Conservation (phyloP, 2,888 invertebrate genomes). For the Rhabditoides inermis region DNA sequence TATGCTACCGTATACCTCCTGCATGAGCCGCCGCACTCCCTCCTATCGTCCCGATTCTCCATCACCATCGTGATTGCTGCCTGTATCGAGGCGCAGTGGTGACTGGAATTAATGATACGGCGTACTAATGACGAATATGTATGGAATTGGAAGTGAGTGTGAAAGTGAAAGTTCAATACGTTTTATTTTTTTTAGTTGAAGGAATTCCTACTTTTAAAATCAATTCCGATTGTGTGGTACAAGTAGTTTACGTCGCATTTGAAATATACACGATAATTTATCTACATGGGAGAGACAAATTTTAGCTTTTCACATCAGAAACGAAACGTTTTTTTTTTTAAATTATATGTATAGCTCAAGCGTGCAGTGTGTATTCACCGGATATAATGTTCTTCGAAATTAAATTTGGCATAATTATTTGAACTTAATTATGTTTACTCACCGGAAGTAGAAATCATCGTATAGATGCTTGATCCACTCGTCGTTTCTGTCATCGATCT, state of each 20-base stretch:
- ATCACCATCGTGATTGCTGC: conserved; percentile 47
- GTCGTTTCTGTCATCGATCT: conserved; percentile 24
- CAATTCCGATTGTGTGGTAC: not conserved
- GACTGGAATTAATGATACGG: conserved; percentile 13
- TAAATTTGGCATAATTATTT: too few relatives aligned
- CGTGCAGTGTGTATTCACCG: too few relatives aligned
- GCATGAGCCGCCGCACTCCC: not conserved
- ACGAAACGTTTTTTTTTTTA: not conserved
- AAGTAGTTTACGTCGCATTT: not conserved
- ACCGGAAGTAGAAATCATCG: conserved; percentile 43
- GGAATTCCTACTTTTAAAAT: too few relatives aligned
- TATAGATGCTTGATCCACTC: conserved; percentile 32
- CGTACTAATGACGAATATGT: not conserved
- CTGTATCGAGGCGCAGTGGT: conserved; percentile 44
- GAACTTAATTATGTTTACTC: not conserved
- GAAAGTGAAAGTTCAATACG: too few relatives aligned
- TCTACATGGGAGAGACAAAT: not conserved
- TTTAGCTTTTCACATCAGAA: too few relatives aligned
- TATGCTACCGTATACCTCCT: not conserved
- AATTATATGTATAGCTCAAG: too few relatives aligned
- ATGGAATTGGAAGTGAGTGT: not conserved
- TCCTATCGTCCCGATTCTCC: conserved; percentile 44
- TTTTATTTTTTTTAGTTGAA: too few relatives aligned
- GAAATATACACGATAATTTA: not conserved
- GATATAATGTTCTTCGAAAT: too few relatives aligned